Base-by-base conservation (phyloP, 2,113 vertebrate genomes). In the Pelecanus crispus region DNA sequence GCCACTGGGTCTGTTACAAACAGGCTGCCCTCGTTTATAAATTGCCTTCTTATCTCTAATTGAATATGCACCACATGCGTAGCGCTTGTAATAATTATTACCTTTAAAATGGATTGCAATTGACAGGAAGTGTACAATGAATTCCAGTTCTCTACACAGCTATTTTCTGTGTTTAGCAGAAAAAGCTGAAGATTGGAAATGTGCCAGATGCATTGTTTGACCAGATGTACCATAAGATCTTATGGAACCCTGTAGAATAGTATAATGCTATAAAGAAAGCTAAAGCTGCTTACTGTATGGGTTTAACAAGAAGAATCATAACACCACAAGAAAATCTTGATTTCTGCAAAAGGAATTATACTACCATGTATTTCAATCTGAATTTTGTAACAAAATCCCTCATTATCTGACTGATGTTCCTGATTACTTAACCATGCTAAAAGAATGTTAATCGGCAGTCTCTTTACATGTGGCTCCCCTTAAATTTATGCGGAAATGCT, bases 341-440 rank as follows among this genome's bases (percentile, higher is more conserved):
- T 95, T 95, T 95, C 83, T 77, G 83, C 45, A 55, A 83, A 74
- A 82, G 55, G 62, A 96, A 82, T 92, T 93, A 58, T 28, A 38
- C 61, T 77, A 44, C 20, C 42, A 52, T 8, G 31, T 72, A 49
- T 86, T 92, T 91, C 68, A 84, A 66, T 79, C 65, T 84, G 44
- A 86, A 92, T 75, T 92, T 92, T 65, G 63, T 34, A 88, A 77
- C 63, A 96, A 89, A 95, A 91, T 75, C 67, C 56, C 49, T 94
- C 77, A 61, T 94, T 95, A 94, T 89, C 56, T 75, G 81, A 91
- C 96, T 95, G 95, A 94, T 92, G 91, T 84, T 96, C 49, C 81
- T 89, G 77, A 81, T 95, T 92, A 86, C 65, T 92, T 86, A 86
- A 52, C 67, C 70, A 58, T 29, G 18, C 77, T 61, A 79, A 85